These are phyloP conservation scores for Adoxophyes honmai DNA, from an alignment of 1,140 invertebrate species.

Conservation along the genomic window DNA sequence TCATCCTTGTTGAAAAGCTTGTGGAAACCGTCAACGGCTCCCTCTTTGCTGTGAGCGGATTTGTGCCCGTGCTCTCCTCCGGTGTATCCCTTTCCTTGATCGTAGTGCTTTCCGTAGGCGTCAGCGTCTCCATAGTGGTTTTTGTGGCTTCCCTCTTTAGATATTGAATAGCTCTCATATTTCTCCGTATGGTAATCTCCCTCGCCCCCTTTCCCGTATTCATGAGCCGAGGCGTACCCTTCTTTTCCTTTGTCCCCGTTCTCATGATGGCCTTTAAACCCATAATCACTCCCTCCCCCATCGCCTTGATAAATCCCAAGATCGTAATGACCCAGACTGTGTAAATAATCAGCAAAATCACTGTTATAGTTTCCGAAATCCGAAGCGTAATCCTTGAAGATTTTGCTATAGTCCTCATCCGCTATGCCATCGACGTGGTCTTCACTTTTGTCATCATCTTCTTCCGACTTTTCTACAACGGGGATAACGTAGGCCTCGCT, in stretches of 20 bases:
- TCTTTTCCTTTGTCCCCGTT: conserved; percentile 64
- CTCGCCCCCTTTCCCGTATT: conserved; percentile 53
- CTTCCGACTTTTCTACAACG: conserved; percentile 49
- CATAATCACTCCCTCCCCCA: conserved; percentile 49
- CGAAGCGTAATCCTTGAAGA: conserved; percentile 48
- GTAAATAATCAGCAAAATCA: conserved; percentile 50
- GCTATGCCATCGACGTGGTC: conserved; percentile 52
- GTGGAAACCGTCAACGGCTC: conserved; percentile 81
- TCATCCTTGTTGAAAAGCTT: conserved; percentile 84
- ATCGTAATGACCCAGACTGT: conserved; percentile 42
- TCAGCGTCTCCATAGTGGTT: conserved; percentile 43
- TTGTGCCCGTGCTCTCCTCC: conserved; percentile 81
- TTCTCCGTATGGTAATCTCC: conserved; percentile 57
- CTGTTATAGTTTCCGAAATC: conserved; percentile 43
- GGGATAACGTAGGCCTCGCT: conserved; percentile 51
- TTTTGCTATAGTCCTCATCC: conserved; percentile 57
- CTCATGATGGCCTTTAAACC: conserved; percentile 44
- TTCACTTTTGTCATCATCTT: conserved; percentile 24
- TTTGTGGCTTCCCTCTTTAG: conserved; percentile 41
- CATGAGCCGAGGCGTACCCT: conserved; percentile 50
- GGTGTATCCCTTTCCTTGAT: conserved; percentile 77
- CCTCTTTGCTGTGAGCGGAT: conserved; percentile 80
- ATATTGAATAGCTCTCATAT: conserved; percentile 48
- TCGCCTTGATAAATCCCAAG: conserved; percentile 41
- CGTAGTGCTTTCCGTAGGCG: conserved; percentile 60